phyloP scores from a whole-genome alignment of 2,113 vertebrate genomes.

The Pachyramphus minor region DNA sequence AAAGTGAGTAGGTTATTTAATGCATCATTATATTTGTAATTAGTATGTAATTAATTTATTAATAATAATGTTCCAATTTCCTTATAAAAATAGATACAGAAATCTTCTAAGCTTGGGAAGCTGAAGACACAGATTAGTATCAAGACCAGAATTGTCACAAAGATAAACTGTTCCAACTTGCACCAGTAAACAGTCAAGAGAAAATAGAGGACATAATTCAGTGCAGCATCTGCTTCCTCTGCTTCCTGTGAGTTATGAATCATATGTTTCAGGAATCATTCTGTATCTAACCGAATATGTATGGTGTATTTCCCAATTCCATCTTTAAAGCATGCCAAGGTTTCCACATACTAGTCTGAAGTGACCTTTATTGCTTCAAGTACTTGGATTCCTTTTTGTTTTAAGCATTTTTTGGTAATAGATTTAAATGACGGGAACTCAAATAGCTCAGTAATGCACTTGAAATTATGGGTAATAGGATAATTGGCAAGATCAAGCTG shows the following conservation, averaged over 20 bases:
- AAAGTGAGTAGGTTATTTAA: constrained; percentile 8
- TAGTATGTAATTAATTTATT: neutral
- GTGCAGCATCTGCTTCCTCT: neutral
- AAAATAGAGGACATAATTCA: constrained; percentile 11
- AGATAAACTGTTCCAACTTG: neutral
- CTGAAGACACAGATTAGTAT: neutral
- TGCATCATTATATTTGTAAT: neutral
- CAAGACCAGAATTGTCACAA: neutral
- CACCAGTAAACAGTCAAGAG: neutral
- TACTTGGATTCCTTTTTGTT: neutral
- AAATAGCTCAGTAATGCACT: neutral
- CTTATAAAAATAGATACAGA: constrained; percentile 4
- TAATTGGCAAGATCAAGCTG: constrained; percentile 6
- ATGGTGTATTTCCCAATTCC: neutral
- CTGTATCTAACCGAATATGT: neutral
- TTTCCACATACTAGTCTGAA: neutral
- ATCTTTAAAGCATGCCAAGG: neutral
- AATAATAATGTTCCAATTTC: neutral
- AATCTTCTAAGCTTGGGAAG: neutral
- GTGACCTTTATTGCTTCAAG: neutral
- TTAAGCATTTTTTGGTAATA: neutral
- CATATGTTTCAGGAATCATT: neutral
- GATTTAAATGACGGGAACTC: neutral
- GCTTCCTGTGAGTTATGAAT: constrained; percentile 3
- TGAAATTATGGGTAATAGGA: neutral